Percentiles rank a stretch among this genome's conserved stretches.
Conservation (phyloP, 92 coral and sea anemone species). For the Bergia sp. region DNA sequence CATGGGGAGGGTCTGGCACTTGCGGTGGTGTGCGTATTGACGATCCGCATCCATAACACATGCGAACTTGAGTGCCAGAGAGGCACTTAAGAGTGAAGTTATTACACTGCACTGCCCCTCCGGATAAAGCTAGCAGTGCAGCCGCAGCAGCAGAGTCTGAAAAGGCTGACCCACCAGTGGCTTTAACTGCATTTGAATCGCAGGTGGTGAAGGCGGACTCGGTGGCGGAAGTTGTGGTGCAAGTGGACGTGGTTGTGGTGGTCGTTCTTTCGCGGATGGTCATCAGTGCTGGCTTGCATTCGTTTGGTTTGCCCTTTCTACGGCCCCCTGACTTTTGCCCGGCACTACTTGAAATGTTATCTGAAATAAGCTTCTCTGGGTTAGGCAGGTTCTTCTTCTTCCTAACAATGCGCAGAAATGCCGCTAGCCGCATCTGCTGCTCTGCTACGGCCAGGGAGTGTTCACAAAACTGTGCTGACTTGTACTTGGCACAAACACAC, state of each 20-base stretch:
- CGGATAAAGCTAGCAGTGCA: conserved; percentile 49
- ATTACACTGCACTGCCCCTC: conserved; percentile 11
- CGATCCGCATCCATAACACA: conserved; percentile 54
- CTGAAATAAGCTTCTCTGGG: conserved; percentile 11
- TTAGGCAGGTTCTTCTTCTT: conserved; percentile 24
- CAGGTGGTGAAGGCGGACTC: conserved; percentile 9
- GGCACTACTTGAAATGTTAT: conserved; percentile 35
- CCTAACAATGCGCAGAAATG: conserved; percentile 27
- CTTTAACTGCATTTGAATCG: not conserved
- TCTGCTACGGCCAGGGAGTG: conserved; percentile 51
- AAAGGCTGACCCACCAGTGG: not conserved
- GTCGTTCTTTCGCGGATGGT: not conserved
- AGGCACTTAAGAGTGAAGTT: conserved; percentile 48
- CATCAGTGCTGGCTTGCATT: not conserved
- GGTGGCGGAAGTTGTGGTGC: conserved; percentile 2
- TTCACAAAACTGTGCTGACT: conserved; percentile 42
- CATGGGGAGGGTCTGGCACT: conserved; percentile 62
- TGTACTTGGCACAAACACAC: conserved; percentile 46
- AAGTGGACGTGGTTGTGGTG: conserved; percentile 7
- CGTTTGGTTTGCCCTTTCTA: conserved; percentile 45
- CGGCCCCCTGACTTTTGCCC: conserved; percentile 10
- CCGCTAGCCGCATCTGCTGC: conserved; percentile 21
- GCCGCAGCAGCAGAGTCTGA: conserved; percentile 28
- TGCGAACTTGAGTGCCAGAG: conserved; percentile 52
- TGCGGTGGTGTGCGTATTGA: conserved; percentile 48